phyloP scores from a whole-genome alignment of 2,888 invertebrate genomes.

The Macropis europaea region DNA sequence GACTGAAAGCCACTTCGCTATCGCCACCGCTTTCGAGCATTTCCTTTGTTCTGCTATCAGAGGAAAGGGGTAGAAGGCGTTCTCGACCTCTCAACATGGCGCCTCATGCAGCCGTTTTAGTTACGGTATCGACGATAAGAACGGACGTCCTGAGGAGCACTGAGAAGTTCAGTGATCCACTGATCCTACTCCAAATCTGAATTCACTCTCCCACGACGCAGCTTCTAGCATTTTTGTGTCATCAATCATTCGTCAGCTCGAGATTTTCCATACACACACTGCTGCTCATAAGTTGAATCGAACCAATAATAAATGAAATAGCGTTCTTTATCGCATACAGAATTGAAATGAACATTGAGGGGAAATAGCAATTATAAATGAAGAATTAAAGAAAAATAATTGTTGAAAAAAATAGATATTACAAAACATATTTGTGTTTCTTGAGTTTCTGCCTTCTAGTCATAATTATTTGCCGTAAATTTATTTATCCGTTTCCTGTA shows the following conservation, averaged over 20 bases:
- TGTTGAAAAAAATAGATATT: too few relatives aligned
- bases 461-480: too few relatives aligned
- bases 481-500: too few relatives aligned
- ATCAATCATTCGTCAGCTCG: background rate
- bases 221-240: background rate
- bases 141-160: background rate
- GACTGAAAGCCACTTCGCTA: conserved; percentile 48
- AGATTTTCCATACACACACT: background rate
- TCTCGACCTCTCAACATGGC: conserved; percentile 37
- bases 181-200: background rate
- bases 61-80: conserved; percentile 57
- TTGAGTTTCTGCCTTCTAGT: too few relatives aligned
- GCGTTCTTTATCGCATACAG: too few relatives aligned
- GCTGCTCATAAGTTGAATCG: too few relatives aligned
- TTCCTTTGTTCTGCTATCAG: conserved; percentile 63
- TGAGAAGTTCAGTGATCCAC: background rate
- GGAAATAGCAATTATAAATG: too few relatives aligned
- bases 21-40: conserved; percentile 36
- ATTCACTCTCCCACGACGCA: background rate
- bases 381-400: too few relatives aligned
- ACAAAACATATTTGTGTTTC: too few relatives aligned
- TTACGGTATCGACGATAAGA: conserved; percentile 29
- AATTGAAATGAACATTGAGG: too few relatives aligned
- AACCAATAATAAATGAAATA: too few relatives aligned
- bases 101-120: conserved; percentile 10